Evolutionary conservation across 2,113 vertebrate species (phyloP), one percentile per base, ranked within the genome.

Genomic region (Cyanoramphus novaezelandiae): DNA sequence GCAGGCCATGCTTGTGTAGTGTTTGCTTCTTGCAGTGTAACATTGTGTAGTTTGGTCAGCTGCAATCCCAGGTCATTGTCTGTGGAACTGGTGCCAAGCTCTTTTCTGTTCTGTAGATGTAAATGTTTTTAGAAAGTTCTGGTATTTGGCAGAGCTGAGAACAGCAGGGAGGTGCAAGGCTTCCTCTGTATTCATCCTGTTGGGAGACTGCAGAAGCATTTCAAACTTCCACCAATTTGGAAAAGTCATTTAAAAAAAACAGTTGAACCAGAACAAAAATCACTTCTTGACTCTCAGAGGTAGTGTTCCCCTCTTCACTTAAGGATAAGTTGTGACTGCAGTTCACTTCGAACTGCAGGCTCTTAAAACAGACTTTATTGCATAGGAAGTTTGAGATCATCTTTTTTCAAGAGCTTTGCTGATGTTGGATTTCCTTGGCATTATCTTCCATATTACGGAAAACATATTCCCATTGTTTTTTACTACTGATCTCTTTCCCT

Each of bases 1-100:
- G 0, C 6, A 1, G 6, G 13, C 44, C 0, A 0, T 19, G 35
- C 44, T 52, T 50, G 15, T 21, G 21, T n/a, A 6, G 7, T 3
- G 20, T 44, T 49, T 74, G n/a, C 11, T 44, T 74, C 46, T 46
- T 52, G 63, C 6, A 4, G n/a, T 35, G 12, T 43, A 13, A 2
- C 1, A 1, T 7, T 9, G 17, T 2, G 18, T 28, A 28, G 11
- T 62, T 37, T 24, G 33, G 6, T 83, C 50, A 67, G 28, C 41
- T 87, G 64, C n/a, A 23, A 7, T 44, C 37, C 14, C 31, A 46
- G 7, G 31, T 25, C 10, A 3, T 81, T 39, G 47, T 39, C 81
- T 81, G 19, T 46, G 37, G 46, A 83, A 27, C n/a, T 74, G 21
- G 4, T 84, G 55, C 64, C 1, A 1, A 72, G 44, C 19, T 0